phyloP scores from a whole-genome alignment of 2,113 vertebrate genomes.

The Tinamus guttatus region DNA sequence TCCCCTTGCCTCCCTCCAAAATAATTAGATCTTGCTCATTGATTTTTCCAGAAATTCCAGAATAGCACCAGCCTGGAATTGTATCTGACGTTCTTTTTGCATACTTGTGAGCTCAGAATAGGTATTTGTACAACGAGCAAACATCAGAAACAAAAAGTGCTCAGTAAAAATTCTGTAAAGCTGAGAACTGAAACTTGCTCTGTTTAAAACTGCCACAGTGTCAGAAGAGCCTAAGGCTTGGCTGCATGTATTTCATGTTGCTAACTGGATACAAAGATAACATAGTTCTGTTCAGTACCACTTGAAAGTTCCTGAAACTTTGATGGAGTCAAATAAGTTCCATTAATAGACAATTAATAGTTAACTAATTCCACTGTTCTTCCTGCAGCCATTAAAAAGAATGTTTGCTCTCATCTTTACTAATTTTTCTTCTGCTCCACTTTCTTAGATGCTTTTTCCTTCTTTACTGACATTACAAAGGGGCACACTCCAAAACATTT shows the following conservation, averaged over 20 bases:
- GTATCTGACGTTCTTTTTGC: neutral
- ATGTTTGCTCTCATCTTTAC: neutral
- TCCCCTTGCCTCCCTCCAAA: no score
- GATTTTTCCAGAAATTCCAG: neutral
- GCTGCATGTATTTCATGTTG: neutral
- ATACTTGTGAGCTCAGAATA: neutral
- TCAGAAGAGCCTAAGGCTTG: neutral
- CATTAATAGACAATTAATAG: neutral
- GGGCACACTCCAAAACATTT: neutral
- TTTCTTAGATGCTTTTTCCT: neutral
- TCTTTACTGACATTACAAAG: neutral
- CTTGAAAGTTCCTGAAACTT: neutral
- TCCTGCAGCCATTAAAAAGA: neutral
- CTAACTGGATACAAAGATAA: neutral
- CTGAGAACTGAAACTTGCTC: neutral
- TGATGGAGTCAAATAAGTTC: neutral
- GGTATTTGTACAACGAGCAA: neutral
- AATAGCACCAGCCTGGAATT: fast-evolving
- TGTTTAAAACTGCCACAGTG: neutral
- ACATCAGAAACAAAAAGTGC: neutral
- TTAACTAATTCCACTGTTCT: neutral
- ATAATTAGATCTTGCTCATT: neutral
- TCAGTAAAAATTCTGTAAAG: neutral
- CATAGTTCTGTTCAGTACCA: neutral
- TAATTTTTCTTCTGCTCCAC: neutral